Evolutionary conservation across 2,888 invertebrate species (phyloP), one percentile per base, ranked within the genome.

Genomic region (Diogma glabrata): DNA sequence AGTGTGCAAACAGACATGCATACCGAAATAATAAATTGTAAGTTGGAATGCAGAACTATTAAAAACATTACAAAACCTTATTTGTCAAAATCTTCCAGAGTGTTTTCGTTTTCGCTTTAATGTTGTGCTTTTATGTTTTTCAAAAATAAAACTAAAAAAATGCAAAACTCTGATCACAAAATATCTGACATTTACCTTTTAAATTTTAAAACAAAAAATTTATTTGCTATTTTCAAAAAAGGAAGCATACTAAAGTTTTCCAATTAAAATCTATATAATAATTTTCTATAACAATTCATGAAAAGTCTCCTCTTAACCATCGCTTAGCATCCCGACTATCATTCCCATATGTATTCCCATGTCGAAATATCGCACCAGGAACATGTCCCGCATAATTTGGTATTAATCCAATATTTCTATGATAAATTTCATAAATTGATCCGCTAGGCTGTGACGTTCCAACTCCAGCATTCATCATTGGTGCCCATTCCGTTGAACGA

Each of bases 331-430:
- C 79, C 59, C 79, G 72, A 0, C 85, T 81, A 60, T 82, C 82
- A 58, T 78, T 81, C 19, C 84, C 87, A 64, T 77, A 87, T 0
- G 87, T 87, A 64, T 81, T 81, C 7, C 87, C 87, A 67, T 78
- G 81, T 62, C 83, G 79, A 68, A 82, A 86, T 59, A 75, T 71
- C 52, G 74, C 75, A 16, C 87, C 87, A 0, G 87, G 87, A 50
- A 87, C 81, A 61, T 87, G 87, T 0, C 87, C 87, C 3, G 78
- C 76, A 66, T 87, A 88, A 66, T 79, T 83, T 2, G 87, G 87
- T 57, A 85, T 64, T 72, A 87, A 77, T 5, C 87, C 85, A 30
- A 81, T 75, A 58, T 84, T 80, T 54, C 79, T 79, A 62, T 82
- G 83, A 63, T 87, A 87, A 55, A 87, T 78, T 63, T 81, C 77